Conservation (phyloP, 2,113 vertebrate genomes). For the Bos indicus region DNA sequence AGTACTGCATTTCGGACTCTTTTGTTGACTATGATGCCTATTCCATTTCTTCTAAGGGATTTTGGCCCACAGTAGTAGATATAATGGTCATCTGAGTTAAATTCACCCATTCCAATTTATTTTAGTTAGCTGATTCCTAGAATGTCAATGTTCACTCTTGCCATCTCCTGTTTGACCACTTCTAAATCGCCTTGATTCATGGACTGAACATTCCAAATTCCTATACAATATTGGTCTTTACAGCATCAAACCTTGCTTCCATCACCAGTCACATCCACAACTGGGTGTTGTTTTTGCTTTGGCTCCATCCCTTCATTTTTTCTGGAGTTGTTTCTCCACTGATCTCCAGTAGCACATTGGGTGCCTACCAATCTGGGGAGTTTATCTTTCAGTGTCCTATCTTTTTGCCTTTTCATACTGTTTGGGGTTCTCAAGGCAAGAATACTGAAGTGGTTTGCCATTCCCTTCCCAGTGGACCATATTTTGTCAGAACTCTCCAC, state of each 20-base stretch:
- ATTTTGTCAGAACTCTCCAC: neutral
- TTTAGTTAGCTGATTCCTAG: neutral
- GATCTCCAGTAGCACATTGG: neutral
- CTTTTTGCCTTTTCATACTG: neutral
- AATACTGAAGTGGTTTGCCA: neutral
- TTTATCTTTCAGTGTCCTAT: neutral
- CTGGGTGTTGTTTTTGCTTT: neutral
- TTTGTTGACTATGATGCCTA: neutral
- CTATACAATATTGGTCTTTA: neutral
- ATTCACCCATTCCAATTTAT: neutral
- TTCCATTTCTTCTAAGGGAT: neutral
- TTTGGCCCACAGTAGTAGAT: neutral
- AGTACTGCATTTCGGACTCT: neutral
- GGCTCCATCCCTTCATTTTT: neutral
- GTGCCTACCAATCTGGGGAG: neutral
- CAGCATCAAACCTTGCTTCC: neutral
- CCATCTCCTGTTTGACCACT: neutral
- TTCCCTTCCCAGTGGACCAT: neutral
- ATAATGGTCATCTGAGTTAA: neutral
- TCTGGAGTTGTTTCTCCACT: neutral
- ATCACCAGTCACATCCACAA: neutral
- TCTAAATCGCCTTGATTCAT: neutral
- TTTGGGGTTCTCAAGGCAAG: neutral
- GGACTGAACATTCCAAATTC: neutral
- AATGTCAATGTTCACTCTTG: fast-evolving